These are phyloP conservation scores for Stratiomys singularior DNA, from an alignment of 2,888 invertebrate genomes.

Conservation along the genomic window DNA sequence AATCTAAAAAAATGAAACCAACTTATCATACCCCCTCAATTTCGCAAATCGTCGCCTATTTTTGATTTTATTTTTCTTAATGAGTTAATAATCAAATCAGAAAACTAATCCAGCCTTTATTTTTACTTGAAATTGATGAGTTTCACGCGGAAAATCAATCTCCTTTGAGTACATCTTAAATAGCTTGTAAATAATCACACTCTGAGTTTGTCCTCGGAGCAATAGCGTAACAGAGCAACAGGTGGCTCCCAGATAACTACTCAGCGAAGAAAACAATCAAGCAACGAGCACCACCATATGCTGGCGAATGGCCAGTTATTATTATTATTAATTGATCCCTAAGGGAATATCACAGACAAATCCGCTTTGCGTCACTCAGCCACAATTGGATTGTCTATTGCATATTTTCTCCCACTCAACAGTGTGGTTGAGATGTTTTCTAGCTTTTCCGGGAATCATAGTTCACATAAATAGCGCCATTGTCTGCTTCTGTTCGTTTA, in stretches of 20 bases:
- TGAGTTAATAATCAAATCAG: too few species aligned
- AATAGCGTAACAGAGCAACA: slow-evolving; percentile 46
- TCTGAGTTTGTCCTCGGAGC: slow-evolving; percentile 43
- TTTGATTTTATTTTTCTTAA: too few species aligned
- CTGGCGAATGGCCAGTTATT: background rate
- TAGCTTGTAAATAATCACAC: background rate
- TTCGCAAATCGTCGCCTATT: too few species aligned
- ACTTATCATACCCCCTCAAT: too few species aligned
- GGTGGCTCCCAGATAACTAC: slow-evolving; percentile 25
- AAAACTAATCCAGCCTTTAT: too few species aligned
- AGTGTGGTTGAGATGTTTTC: slow-evolving; percentile 21
- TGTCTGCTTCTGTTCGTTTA: too few species aligned
- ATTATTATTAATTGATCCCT: slow-evolving; percentile 59
- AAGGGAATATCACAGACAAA: slow-evolving; percentile 57
- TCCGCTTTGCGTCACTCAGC: slow-evolving; percentile 55
- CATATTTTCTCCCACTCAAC: slow-evolving; percentile 33
- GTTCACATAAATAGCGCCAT: too few species aligned
- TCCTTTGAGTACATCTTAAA: too few species aligned
- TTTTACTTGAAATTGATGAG: too few species aligned
- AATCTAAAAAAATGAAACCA: too few species aligned
- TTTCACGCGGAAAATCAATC: too few species aligned
- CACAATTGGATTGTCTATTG: slow-evolving; percentile 47
- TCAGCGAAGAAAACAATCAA: background rate
- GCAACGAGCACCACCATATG: background rate
- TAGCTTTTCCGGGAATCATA: too few species aligned